Evolutionary conservation across 2,888 invertebrate genomes (phyloP).

Genomic region (Trachelus troglodyta): DNA sequence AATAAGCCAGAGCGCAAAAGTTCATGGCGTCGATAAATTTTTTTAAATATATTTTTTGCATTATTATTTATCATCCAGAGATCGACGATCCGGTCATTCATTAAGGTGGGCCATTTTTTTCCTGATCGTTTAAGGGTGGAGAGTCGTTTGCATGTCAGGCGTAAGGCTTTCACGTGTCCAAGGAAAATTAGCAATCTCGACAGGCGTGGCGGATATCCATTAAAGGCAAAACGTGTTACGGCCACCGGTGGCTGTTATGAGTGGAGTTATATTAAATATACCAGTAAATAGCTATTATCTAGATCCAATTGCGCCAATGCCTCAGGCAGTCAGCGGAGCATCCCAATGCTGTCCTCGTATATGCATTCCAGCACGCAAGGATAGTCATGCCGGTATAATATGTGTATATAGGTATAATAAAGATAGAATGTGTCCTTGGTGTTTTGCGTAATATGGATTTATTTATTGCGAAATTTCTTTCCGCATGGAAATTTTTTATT

Average conservation of each 20-base stretch:
- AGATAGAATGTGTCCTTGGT: not conserved
- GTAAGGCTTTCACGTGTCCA: not conserved
- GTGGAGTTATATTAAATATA: conserved; percentile 32
- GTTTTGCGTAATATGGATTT: not conserved
- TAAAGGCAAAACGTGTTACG: conserved; percentile 27
- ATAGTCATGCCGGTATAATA: not conserved
- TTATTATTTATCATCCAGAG: not conserved
- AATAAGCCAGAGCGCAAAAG: not conserved
- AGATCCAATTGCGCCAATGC: conserved; percentile 45
- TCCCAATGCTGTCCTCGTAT: not conserved
- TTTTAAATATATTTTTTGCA: not conserved
- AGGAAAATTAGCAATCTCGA: conserved; percentile 35
- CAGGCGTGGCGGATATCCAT: conserved; percentile 30
- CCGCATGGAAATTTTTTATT: not conserved
- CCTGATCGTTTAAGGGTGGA: not conserved
- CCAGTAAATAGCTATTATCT: conserved; percentile 40
- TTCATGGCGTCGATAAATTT: not conserved
- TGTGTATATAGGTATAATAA: not conserved
- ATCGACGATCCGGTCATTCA: not conserved
- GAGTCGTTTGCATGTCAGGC: not conserved
- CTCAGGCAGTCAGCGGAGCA: not conserved
- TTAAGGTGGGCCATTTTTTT: not conserved
- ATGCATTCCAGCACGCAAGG: conserved; percentile 39
- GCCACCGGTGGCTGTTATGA: conserved; percentile 20
- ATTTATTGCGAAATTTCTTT: not conserved